Evolutionary conservation across 1,140 invertebrate genomes (phyloP).

Genomic region (Drosophila fuyamai): DNA sequence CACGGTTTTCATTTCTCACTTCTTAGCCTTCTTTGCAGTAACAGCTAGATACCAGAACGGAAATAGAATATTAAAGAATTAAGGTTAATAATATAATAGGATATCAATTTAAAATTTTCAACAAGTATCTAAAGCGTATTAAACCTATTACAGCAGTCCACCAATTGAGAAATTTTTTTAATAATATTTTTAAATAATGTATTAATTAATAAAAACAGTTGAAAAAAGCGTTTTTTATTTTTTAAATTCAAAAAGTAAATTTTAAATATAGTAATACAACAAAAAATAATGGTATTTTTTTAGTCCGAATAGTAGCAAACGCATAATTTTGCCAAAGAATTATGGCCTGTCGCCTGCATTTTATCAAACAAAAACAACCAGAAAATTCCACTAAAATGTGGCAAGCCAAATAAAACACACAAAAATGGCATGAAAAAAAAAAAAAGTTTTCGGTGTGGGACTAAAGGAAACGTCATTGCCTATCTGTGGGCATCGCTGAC

Average conservation of each 20-base stretch:
- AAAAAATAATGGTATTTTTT: too few relatives aligned
- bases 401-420: conserved; percentile 2
- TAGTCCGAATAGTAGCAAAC: conserved; percentile 1
- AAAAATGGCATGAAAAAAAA: conserved; percentile 7
- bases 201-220: too few relatives aligned
- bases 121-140: too few relatives aligned
- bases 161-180: too few relatives aligned
- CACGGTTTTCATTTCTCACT: conserved; percentile 15
- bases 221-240: too few relatives aligned
- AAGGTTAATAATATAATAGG: not conserved
- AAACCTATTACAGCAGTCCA: too few relatives aligned
- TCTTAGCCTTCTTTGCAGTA: not conserved
- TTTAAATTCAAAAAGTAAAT: too few relatives aligned
- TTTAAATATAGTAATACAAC: too few relatives aligned
- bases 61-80: not conserved
- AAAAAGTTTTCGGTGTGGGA: conserved; percentile 3
- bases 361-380: conserved; percentile 14
- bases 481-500: conserved; percentile 17
- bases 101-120: too few relatives aligned
- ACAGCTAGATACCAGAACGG: conserved; percentile 1
- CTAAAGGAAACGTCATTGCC: conserved; percentile 39
- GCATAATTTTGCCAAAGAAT: conserved; percentile 38
- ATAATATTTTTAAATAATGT: too few relatives aligned
- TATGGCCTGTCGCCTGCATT: conserved; percentile 33
- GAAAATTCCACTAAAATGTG: conserved; percentile 37